Percentiles rank a stretch among this genome's conserved stretches.
phyloP scores from a whole-genome alignment of 2,797 vertebrate genomes.

The Notolepis coatsorum region DNA sequence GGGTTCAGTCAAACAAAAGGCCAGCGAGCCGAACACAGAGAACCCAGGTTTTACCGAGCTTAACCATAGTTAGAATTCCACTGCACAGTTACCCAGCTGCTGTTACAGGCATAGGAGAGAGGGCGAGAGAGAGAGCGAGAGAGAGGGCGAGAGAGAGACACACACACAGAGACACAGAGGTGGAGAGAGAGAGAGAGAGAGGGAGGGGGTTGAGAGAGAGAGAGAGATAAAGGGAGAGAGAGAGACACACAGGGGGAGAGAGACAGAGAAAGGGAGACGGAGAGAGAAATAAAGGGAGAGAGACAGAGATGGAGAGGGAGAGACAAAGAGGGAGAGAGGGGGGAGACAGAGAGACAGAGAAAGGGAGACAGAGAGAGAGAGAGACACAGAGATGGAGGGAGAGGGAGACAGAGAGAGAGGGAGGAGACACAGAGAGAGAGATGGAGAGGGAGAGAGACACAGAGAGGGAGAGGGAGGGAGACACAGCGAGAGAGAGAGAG shows the following conservation, averaged over 20 bases:
- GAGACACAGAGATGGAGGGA: background rate
- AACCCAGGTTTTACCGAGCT: conserved; percentile 45
- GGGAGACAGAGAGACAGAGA: background rate
- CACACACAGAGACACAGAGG: background rate
- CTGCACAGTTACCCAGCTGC: conserved; percentile 59
- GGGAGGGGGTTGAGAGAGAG: no score
- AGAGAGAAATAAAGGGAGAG: background rate
- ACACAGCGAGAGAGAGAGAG: background rate
- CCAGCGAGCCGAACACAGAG: conserved; percentile 39
- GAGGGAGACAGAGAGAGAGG: background rate
- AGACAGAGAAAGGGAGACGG: conserved; percentile 18
- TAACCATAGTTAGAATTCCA: conserved; percentile 71
- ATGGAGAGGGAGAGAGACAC: background rate
- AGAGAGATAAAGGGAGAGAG: conserved; percentile 11
- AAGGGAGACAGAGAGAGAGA: background rate
- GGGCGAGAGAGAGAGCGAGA: background rate
- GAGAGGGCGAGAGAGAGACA: background rate
- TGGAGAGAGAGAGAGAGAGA: background rate
- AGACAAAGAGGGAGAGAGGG: conserved; percentile 7
- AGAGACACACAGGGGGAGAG: conserved; percentile 6
- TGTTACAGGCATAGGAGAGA: conserved; percentile 10
- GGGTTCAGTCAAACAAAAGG: conserved; percentile 57
- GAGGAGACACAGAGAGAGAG: no score
- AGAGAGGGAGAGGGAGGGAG: background rate
- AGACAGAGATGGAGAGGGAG: conserved; percentile 24